Evolutionary conservation across 1,140 invertebrate genomes (phyloP), one percentile per base, ranked within the genome.

Genomic region (Leptinotarsa defecta): DNA sequence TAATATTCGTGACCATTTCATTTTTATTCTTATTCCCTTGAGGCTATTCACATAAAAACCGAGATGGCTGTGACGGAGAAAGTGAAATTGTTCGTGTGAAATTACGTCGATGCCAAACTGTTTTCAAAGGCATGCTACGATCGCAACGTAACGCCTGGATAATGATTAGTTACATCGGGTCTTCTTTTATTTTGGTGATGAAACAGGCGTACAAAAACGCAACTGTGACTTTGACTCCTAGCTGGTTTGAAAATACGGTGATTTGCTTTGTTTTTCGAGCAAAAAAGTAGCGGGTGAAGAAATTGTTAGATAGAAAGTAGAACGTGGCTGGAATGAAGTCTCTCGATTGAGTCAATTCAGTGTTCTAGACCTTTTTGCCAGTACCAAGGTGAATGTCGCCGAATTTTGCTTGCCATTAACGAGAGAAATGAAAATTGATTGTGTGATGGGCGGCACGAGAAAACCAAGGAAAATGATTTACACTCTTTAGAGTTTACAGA

Each of bases 141-240:
- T 57, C 52, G 17, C 4, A 17, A 57, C 52, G 52, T 17, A 17
- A 57, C 52, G 52, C 52, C 52, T 57, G 52, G n/a, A 17, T 57
- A 19, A 57, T 57, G 52, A 57, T 57, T 57, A 57, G 52, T 57
- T 57, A 57, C 52, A 57, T 57, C 52, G 6, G 52, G 13, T 57
- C 52, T 57, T 57, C n/a, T 57, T 57, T 57, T 57, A 57, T 57
- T 57, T 57, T 19, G 52, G 52, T 57, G 52, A 57, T 57, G 52
- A 57, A 57, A 19, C 15, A 57, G 52, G 52, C 52, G n/a, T 17
- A 15, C 15, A 57, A 57, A 57, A 57, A 57, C 52, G 13, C n/a
- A 57, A 57, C 15, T 5, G 52, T 57, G 52, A 57, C 52, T 57
- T 19, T 19, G 15, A 57, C 15, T 57, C 17, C 52, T 17, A n/a